Base-by-base conservation (phyloP, 2,888 invertebrate species). In the Caenorhabditis sp. region DNA sequence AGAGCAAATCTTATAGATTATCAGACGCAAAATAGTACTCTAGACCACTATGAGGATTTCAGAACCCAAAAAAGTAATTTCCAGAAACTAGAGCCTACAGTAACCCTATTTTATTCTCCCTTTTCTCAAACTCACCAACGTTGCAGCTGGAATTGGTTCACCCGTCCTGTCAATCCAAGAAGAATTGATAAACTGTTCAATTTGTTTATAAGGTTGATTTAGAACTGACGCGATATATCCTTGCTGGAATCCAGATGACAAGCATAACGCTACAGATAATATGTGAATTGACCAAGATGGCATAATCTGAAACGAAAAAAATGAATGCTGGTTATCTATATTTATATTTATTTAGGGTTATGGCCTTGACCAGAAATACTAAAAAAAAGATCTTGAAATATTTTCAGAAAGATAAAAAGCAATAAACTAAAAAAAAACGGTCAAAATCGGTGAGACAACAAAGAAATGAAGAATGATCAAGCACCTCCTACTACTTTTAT, bases 201-300 rank as follows among this genome's bases (percentile, higher is more conserved):
- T 81, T 64, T 80, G 76, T 38, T 72, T 70, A 59, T 83, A 83
- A 0, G 83, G 83, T 58, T 83, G 83, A 59, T 83, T 83, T 49
- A 83, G 76, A 10, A 83, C 83, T 0, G 83, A 80, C n/a, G 83
- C 83, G 43, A 83, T 81, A 69, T 83, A 83, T 36, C 83, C 83
- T 67, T 83, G 83, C 56, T 83, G 83, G 69, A 82, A 83, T 25
- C 83, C 83, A 12, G 80, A 78, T 14, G 78, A 78, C 20, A 83
- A 66, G 56, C 83, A 83, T 14, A 83, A 67, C 3, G 80, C 81
- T 64, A 83, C 61, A 0, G 82, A 79, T 54, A 83, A 76, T 31
- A 82, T 71, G 63, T 80, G 77, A 58, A 83, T 83, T 2, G 79
- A 71, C 21, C 76, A 31, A 2, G 83, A 83, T n/a, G 83, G 80